A percentile compares a stretch with the other conserved stretches of the same genome.
Evolutionary conservation across 2,888 invertebrate genomes (phyloP).

Genomic region (Volucella inflata): DNA sequence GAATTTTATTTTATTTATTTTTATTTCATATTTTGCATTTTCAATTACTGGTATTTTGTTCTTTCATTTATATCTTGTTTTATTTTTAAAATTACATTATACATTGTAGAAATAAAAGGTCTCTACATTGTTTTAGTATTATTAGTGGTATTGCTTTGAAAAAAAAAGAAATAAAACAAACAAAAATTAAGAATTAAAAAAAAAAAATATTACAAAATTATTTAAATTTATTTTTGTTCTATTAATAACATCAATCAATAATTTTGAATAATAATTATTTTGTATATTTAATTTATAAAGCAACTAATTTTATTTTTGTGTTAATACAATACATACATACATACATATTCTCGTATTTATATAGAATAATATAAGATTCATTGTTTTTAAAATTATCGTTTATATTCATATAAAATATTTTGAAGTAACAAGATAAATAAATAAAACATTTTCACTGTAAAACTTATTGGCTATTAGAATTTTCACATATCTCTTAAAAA

Average conservation of each 20-base stretch:
- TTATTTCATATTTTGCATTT: constrained; percentile 18
- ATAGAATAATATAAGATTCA: constrained; percentile 46
- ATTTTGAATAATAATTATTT: constrained; percentile 29
- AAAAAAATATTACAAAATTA: constrained; percentile 46
- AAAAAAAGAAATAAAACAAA: constrained; percentile 38
- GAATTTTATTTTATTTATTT: constrained; percentile 64
- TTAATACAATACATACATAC: constrained; percentile 10
- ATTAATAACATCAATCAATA: constrained; percentile 41
- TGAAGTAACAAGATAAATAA: constrained; percentile 73
- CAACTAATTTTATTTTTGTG: constrained; percentile 52
- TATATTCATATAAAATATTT: constrained; percentile 67
- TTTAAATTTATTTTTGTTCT: constrained; percentile 50
- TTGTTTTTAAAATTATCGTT: constrained; percentile 46
- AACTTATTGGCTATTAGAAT: constrained; percentile 75
- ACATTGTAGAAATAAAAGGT: constrained; percentile 68
- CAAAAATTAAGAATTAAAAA: constrained; percentile 32
- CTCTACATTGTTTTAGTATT: constrained; percentile 55
- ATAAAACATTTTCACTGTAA: constrained; percentile 74
- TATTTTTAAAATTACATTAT: constrained; percentile 63
- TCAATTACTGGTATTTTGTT: constrained; percentile 15
- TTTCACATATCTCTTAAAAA: neutral
- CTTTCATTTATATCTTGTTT: constrained; percentile 33
- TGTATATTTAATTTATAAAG: constrained; percentile 65
- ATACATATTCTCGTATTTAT: neutral
- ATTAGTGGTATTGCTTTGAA: constrained; percentile 68